Evolutionary conservation across 2,888 invertebrate genomes (phyloP), one percentile per base, ranked within the genome.

Genomic region (Meganola albula): DNA sequence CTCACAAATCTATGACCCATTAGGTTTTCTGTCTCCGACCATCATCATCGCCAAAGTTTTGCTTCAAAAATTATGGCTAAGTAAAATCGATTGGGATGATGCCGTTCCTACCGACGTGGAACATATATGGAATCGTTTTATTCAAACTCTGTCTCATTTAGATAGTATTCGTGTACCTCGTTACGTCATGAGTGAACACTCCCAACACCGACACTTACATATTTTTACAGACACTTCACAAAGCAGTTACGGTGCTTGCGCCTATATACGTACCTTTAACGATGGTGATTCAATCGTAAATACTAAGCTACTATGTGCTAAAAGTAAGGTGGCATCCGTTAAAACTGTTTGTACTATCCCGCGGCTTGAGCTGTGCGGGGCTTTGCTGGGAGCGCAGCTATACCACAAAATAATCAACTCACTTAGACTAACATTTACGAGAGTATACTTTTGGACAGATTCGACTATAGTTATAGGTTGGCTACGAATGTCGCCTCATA

Each of bases 281-380:
- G 0, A 34, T 8, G 31, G 29, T 23, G 16, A 37, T n/a, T 20
- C 20, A n/a, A 7, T n/a, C 4, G 25, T 37, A 3, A 37, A 12
- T 3, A 41, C 53, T 4, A 39, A 27, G 2, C 24, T 63, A 7
- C 24, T 60, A n/a, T 54, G 54, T 16, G 38, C 54, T 0, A 58
- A 62, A 13, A 48, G 53, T 0, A 55, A 50, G 6, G 54, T 60
- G n/a, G 39, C 53, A 0, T 60, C 58, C 0, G 0, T 58, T 3
- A 60, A 54, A 21, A 37, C 44, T 0, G 46, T 33, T 8, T n/a
- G n/a, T 0, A 59, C 63, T 1, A 55, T 62, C 11, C 59, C 61
- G 0, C 45, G 60, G 0, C 27, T 58, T 0, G 58, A 63, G 29
- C 25, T 59, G 0, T 53, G 52, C 6, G 57, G 37, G 0, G 55